A percentile compares a stretch with the other conserved stretches of the same genome.
Evolutionary conservation across 2,113 vertebrate species (phyloP).

Genomic region (Neodontobutis hainanensis): DNA sequence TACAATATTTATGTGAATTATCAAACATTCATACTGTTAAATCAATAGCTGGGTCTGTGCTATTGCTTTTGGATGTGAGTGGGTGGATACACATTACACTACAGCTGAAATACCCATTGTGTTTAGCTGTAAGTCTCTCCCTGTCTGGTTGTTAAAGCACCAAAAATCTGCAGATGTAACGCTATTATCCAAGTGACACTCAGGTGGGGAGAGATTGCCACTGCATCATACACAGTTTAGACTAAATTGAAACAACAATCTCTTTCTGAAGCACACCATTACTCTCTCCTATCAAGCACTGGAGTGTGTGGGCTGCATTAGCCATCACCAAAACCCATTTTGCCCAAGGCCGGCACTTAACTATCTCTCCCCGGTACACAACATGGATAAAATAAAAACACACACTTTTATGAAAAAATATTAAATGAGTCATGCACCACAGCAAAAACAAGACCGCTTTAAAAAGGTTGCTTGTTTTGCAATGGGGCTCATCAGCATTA

Average conservation of each 20-base stretch:
- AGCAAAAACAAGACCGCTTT: not conserved
- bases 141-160: conserved; percentile 19
- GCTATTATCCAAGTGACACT: conserved; percentile 55
- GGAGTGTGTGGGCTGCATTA: conserved; percentile 47
- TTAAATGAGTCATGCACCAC: not conserved
- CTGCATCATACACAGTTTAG: conserved; percentile 54
- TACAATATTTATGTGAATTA: conserved; percentile 49
- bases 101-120: conserved; percentile 15
- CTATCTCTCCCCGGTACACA: conserved; percentile 23
- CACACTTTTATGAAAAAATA: not conserved
- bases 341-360: conserved; percentile 54
- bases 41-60: conserved; percentile 31
- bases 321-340: conserved; percentile 45
- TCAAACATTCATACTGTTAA: conserved; percentile 50
- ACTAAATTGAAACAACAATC: conserved; percentile 55
- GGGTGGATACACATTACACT: conserved; percentile 20
- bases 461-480: conserved; percentile 4
- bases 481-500: not conserved
- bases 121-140: conserved; percentile 20
- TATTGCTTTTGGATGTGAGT: conserved; percentile 25
- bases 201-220: conserved; percentile 52
- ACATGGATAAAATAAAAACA: conserved; percentile 6
- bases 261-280: conserved; percentile 35
- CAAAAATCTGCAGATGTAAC: conserved; percentile 48
- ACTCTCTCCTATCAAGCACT: conserved; percentile 30